phyloP scores from a whole-genome alignment of 2,113 vertebrate genomes.

The Ciconia boyciana region DNA sequence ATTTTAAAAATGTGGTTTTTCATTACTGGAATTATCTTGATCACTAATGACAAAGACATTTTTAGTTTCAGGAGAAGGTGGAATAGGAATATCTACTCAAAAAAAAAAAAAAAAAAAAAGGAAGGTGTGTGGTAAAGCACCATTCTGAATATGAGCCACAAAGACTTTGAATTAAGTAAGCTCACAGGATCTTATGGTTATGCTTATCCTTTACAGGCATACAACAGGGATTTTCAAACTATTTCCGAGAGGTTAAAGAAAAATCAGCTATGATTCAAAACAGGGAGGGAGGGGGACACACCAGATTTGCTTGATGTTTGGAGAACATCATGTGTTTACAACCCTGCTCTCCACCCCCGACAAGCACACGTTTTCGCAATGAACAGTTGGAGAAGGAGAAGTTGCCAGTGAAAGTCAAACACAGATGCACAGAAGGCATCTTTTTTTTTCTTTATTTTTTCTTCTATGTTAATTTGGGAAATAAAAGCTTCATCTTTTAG shows the following conservation, averaged over 20 bases:
- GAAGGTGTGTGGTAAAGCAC: background rate
- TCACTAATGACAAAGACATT: background rate
- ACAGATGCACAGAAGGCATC: background rate
- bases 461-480: background rate
- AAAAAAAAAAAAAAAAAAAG: background rate
- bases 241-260: background rate
- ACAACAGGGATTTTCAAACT: background rate
- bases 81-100: background rate
- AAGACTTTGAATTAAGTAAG: background rate
- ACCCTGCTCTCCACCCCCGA: background rate
- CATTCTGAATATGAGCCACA: background rate
- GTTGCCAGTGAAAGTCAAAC: constrained; percentile 15
- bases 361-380: background rate
- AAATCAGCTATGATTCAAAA: constrained; percentile 7
- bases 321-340: constrained; percentile 39
- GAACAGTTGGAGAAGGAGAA: constrained; percentile 30
- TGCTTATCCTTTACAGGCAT: background rate
- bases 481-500: background rate
- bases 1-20: constrained; percentile 31
- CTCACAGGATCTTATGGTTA: background rate
- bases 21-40: constrained; percentile 27
- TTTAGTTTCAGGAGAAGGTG: background rate
- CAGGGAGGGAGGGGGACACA: background rate
- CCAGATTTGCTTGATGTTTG: background rate
- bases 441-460: background rate